Conservation (phyloP, 2,797 vertebrate genomes). For the Sebastes trivittatus region DNA sequence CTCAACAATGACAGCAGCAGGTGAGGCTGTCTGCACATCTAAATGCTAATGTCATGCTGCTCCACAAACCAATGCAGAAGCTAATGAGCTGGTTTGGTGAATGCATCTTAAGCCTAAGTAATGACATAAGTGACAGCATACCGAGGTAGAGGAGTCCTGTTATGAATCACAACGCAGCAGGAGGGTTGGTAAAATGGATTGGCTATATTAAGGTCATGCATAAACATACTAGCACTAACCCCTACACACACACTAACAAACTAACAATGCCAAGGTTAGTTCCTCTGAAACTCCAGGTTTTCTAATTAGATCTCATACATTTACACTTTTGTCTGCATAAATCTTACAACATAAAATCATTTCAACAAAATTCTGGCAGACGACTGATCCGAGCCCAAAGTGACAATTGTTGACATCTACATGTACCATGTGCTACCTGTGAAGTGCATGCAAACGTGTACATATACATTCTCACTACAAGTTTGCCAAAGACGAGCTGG, state of each 20-base stretch:
- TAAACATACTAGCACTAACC: neutral
- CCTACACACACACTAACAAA: neutral
- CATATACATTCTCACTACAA: neutral
- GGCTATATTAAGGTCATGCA: slow-evolving; percentile 18
- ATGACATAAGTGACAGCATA: slow-evolving; percentile 60
- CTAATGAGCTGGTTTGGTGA: slow-evolving; percentile 69
- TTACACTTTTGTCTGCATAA: neutral
- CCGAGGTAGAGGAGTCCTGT: slow-evolving; percentile 32
- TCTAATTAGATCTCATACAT: neutral
- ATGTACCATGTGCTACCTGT: neutral
- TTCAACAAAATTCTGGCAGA: neutral
- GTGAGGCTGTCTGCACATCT: slow-evolving; percentile 66
- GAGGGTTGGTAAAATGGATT: slow-evolving; percentile 13
- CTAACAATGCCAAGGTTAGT: neutral
- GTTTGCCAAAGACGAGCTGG: neutral
- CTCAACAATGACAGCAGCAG: slow-evolving; percentile 48
- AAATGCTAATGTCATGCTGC: slow-evolving; percentile 76
- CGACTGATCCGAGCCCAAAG: neutral
- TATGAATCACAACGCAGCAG: slow-evolving; percentile 45
- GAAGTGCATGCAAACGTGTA: neutral
- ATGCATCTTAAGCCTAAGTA: slow-evolving; percentile 63
- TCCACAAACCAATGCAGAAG: slow-evolving; percentile 54
- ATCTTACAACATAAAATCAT: neutral
- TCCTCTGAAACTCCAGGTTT: neutral
- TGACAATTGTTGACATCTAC: neutral